These are phyloP conservation scores for Plebejus melissa DNA, from an alignment of 2,888 invertebrate species.

Conservation along the genomic window DNA sequence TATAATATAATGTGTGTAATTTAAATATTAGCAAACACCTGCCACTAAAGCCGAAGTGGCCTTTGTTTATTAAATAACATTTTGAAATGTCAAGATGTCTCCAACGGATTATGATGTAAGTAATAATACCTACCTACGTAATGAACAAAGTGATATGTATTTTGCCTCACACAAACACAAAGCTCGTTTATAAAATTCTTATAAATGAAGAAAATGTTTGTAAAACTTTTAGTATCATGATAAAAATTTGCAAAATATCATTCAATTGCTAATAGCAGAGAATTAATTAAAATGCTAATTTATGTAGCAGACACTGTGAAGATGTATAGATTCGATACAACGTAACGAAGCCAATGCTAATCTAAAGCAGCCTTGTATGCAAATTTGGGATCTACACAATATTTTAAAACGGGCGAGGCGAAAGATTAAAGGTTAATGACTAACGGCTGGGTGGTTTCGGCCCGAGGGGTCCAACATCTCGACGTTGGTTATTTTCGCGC, in stretches of 20 bases:
- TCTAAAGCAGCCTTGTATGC: constrained; percentile 34
- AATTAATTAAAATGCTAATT: background rate
- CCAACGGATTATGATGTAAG: constrained; percentile 8
- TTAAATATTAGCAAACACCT: constrained; percentile 13
- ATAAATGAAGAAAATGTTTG: background rate
- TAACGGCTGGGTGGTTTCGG: constrained; percentile 53
- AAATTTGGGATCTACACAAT: constrained; percentile 34
- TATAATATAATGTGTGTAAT: background rate
- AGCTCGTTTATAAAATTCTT: background rate
- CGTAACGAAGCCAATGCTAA: constrained; percentile 16
- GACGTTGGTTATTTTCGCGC: constrained; percentile 68
- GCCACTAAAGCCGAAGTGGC: constrained; percentile 2
- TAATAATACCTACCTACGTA: constrained; percentile 8
- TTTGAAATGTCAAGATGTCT: constrained; percentile 20
- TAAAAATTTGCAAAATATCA: background rate
- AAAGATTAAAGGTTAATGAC: constrained; percentile 61
- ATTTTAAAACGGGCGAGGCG: constrained; percentile 37
- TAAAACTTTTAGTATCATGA: background rate
- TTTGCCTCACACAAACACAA: no score
- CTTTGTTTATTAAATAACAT: constrained; percentile 5
- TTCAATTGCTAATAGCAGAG: background rate
- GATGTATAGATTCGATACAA: background rate
- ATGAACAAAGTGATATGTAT: background rate
- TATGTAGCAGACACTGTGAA: background rate
- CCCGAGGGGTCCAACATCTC: constrained; percentile 63